A percentile compares a stretch with the other conserved stretches of the same genome.
These are phyloP conservation scores for Melitaea athalia DNA, from an alignment of 2,888 invertebrate genomes.

Conservation along the genomic window DNA sequence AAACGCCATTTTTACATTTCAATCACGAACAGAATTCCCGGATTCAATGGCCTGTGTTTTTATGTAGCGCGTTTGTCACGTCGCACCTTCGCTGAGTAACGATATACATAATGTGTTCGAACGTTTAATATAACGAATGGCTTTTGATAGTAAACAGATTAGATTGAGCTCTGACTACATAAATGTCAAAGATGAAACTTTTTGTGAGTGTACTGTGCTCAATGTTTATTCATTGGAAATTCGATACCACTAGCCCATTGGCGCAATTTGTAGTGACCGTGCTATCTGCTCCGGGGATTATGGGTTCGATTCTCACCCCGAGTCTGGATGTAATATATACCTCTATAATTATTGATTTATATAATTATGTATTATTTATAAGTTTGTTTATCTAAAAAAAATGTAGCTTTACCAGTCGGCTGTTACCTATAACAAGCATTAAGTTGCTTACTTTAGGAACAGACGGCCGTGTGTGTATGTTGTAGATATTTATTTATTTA, in stretches of 20 bases:
- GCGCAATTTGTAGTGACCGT: no score
- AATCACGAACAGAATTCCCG: constrained; percentile 51
- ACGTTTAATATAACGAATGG: constrained; percentile 2
- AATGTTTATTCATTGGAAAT: neutral
- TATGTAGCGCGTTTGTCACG: constrained; percentile 36
- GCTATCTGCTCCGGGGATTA: no score
- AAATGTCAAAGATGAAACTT: neutral
- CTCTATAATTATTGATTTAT: no score
- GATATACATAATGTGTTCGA: constrained; percentile 13
- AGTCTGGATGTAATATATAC: no score
- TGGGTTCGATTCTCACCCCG: no score
- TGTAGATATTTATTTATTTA: neutral
- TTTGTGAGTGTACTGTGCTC: constrained; percentile 5
- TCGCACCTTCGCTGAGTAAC: constrained; percentile 21
- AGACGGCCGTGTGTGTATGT: no score
- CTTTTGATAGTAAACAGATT: neutral
- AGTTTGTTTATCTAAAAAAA: no score
- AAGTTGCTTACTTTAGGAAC: no score
- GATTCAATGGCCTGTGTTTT: constrained; percentile 37
- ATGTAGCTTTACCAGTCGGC: no score
- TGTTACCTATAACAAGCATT: no score
- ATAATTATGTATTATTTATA: no score
- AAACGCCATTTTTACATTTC: constrained; percentile 68
- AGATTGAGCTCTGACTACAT: neutral
- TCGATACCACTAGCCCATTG: neutral